Evolutionary conservation across 2,888 invertebrate species (phyloP).

Genomic region (Limnephilus marmoratus): DNA sequence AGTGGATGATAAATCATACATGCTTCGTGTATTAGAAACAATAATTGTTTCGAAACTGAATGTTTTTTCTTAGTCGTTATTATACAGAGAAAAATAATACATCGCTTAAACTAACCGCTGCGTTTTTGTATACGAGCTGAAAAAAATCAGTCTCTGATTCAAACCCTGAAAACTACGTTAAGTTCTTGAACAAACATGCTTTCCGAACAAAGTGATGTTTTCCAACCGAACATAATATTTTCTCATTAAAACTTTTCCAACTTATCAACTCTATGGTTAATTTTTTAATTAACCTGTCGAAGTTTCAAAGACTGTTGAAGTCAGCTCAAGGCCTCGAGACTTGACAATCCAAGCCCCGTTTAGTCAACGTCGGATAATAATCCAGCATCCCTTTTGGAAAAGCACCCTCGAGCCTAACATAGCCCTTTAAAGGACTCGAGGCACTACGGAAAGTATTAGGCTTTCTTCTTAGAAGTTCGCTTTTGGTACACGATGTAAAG

Average conservation of each 20-base stretch:
- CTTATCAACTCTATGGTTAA: background rate
- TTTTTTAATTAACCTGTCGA: constrained; percentile 21
- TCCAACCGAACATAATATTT: background rate
- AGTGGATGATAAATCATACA: no score
- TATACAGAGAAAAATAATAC: background rate
- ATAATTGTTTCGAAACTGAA: no score
- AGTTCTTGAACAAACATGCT: background rate
- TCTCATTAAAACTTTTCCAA: constrained; percentile 14
- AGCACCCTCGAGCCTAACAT: background rate
- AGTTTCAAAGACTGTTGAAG: background rate
- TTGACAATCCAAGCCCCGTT: constrained; percentile 5
- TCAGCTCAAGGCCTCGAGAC: background rate
- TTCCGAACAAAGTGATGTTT: background rate
- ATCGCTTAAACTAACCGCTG: background rate
- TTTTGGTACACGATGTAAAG: background rate
- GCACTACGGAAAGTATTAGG: background rate
- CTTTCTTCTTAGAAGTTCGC: background rate
- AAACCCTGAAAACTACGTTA: background rate
- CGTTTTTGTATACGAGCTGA: background rate
- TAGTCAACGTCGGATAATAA: background rate
- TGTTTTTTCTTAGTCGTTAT: no score
- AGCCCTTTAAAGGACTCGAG: background rate
- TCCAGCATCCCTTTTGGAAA: background rate
- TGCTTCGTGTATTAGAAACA: no score
- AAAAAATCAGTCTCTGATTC: background rate